Conservation (phyloP, 2,888 invertebrate genomes). For the Eupithecia subumbrata region DNA sequence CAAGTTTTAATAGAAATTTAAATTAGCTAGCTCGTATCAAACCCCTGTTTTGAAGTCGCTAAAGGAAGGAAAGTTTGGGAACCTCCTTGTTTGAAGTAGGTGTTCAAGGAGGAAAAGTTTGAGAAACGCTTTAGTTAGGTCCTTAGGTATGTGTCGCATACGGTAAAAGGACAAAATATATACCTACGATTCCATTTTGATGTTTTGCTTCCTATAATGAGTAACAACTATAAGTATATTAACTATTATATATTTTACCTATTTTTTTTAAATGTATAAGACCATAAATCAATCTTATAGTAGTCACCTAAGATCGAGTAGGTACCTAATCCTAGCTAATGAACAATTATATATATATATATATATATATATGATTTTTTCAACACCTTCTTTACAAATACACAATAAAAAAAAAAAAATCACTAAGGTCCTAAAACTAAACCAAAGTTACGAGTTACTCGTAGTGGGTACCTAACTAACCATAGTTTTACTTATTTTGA, state of each 20-base stretch:
- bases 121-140: conserved; percentile 11
- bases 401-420: background rate
- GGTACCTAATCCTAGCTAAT: background rate
- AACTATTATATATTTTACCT: background rate
- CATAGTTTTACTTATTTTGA: background rate
- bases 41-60: conserved; percentile 30
- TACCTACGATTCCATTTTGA: background rate
- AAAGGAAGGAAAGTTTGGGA: conserved; percentile 35
- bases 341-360: background rate
- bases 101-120: conserved; percentile 14
- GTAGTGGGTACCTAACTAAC: background rate
- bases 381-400: background rate
- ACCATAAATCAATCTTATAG: background rate
- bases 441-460: background rate
- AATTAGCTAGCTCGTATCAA: conserved; percentile 82
- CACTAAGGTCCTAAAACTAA: background rate
- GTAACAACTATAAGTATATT: too few species aligned
- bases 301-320: background rate
- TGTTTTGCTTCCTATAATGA: background rate
- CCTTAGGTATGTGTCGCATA: background rate
- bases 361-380: background rate
- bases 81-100: conserved; percentile 13
- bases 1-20: conserved; percentile 84
- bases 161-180: background rate
- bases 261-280: background rate